Evolutionary conservation across 2,113 vertebrate genomes (phyloP).

Genomic region (Chlamydotis undulata): DNA sequence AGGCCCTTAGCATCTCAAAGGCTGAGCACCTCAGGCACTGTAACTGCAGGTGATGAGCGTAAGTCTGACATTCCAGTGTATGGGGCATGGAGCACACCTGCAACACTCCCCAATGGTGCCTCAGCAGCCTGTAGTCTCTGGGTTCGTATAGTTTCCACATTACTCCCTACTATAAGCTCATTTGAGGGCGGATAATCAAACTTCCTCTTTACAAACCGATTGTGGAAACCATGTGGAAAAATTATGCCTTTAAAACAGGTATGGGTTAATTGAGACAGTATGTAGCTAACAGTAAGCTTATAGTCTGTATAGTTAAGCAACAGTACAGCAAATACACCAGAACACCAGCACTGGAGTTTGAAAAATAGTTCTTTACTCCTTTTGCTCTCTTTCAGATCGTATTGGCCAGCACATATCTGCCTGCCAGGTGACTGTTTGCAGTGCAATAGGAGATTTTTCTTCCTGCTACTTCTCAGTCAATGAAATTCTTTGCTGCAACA

Average conservation of each 20-base stretch:
- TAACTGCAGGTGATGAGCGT: background rate
- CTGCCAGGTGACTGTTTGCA: background rate
- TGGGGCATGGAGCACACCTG: background rate
- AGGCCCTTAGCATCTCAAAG: background rate
- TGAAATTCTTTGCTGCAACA: background rate
- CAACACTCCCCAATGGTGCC: background rate
- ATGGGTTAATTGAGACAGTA: background rate
- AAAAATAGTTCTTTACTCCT: background rate
- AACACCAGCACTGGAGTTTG: background rate
- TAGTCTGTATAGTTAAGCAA: background rate
- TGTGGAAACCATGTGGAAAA: background rate
- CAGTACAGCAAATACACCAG: background rate
- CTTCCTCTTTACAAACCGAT: background rate
- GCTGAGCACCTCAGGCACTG: background rate
- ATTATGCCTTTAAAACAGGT: background rate
- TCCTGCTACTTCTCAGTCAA: background rate
- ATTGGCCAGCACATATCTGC: background rate
- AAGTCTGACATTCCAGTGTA: background rate
- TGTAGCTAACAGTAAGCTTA: background rate
- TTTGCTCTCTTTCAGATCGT: background rate
- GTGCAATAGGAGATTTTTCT: background rate
- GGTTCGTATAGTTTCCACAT: background rate
- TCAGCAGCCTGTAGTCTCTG: background rate
- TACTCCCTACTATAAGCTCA: background rate
- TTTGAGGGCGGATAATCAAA: background rate